Conservation (phyloP, 2,888 invertebrate species). For the Gortyna flavago region DNA sequence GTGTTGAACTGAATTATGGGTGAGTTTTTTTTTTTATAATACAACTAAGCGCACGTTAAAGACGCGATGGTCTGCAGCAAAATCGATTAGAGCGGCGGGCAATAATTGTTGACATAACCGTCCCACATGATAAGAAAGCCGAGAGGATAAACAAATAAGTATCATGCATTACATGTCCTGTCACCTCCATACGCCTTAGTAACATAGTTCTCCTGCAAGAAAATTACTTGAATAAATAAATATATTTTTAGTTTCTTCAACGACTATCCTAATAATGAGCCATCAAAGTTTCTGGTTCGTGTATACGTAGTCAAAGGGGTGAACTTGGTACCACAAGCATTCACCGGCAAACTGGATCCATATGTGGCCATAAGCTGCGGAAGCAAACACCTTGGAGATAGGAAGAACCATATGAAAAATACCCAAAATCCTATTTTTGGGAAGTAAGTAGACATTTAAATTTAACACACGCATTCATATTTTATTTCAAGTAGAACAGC, state of each 20-base stretch:
- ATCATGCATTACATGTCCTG: too few relatives aligned
- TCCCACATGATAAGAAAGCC: too few relatives aligned
- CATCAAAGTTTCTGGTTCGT: constrained; percentile 92
- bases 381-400: constrained; percentile 90
- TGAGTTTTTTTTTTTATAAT: constrained; percentile 46
- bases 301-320: constrained; percentile 94
- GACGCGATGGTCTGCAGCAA: too few relatives aligned
- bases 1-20: constrained; percentile 90
- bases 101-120: not conserved
- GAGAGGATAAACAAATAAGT: too few relatives aligned
- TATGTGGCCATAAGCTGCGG: constrained; percentile 93
- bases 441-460: constrained; percentile 84
- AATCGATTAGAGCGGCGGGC: too few relatives aligned
- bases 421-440: constrained; percentile 96
- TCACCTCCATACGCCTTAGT: not conserved
- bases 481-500: not conserved
- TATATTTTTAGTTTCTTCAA: constrained; percentile 86
- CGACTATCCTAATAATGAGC: constrained; percentile 91
- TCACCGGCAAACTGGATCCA: constrained; percentile 93
- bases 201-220: not conserved
- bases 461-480: not conserved
- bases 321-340: constrained; percentile 93
- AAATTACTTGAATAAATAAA: not conserved
- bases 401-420: constrained; percentile 92
- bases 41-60: not conserved